phyloP scores from a whole-genome alignment of 2,797 vertebrate genomes.

The Microctenopoma stevenorrisi region DNA sequence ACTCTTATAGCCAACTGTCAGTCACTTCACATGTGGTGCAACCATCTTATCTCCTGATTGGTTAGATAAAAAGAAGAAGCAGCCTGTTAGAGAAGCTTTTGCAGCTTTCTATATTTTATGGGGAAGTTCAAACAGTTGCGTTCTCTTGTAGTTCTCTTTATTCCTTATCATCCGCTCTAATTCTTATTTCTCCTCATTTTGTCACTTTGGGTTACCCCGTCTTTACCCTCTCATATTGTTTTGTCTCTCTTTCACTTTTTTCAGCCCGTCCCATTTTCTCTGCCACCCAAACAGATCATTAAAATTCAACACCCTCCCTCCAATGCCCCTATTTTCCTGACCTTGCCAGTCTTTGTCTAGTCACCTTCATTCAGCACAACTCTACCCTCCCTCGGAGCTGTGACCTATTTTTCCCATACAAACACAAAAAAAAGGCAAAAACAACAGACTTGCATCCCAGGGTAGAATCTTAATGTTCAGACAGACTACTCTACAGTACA shows the following conservation, averaged over 20 bases:
- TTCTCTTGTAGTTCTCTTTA: neutral
- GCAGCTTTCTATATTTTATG: neutral
- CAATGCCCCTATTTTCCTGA: conserved; percentile 14
- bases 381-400: conserved; percentile 40
- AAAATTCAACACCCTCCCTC: conserved; percentile 42
- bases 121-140: neutral
- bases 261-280: neutral
- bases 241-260: neutral
- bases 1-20: too few species aligned
- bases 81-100: neutral
- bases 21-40: neutral
- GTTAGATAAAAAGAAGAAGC: neutral
- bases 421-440: conserved; percentile 26
- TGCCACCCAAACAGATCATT: conserved; percentile 42
- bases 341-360: conserved; percentile 27
- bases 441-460: conserved; percentile 17
- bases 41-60: conserved; percentile 10
- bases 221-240: neutral
- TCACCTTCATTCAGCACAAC: conserved; percentile 28
- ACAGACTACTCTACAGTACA: neutral
- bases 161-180: neutral
- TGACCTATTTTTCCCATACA: conserved; percentile 55
- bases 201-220: neutral
- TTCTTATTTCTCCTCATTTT: neutral
- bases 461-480: neutral